Conservation (phyloP, 2,888 invertebrate genomes). For the Tenthredo mesomela region DNA sequence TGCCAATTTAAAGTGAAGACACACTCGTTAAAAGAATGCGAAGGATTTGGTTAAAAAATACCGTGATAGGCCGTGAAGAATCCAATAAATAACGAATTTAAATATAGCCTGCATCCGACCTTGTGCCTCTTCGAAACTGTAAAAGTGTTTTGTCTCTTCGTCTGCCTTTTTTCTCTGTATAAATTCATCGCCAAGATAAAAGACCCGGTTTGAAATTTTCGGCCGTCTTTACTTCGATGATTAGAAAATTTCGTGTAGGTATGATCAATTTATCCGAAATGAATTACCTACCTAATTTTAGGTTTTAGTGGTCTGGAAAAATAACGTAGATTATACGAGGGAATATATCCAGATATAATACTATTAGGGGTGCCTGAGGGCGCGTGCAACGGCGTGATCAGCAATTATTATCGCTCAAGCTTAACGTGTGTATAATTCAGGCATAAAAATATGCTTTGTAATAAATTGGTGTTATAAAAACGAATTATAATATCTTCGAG, state of each 20-base stretch:
- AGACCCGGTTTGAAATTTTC: neutral
- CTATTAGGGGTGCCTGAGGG: neutral
- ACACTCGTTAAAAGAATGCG: neutral
- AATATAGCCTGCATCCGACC: neutral
- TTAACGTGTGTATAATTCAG: constrained; percentile 22
- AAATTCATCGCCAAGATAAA: neutral
- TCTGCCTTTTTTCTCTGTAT: neutral
- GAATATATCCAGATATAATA: neutral
- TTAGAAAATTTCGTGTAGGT: neutral
- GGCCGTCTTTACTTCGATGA: neutral
- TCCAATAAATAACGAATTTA: neutral
- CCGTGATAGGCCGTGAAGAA: neutral
- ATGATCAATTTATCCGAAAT: neutral
- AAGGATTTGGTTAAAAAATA: neutral
- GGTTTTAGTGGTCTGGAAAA: neutral
- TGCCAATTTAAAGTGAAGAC: neutral
- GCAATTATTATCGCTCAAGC: neutral
- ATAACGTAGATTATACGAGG: neutral
- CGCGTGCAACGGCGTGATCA: neutral
- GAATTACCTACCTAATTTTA: neutral
- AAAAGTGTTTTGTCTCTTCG: neutral
- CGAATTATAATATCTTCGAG: neutral
- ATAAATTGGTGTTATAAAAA: constrained; percentile 26
- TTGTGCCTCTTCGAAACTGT: neutral
- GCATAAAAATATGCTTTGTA: constrained; percentile 9